Evolutionary conservation across 2,888 invertebrate species (phyloP), one percentile per base, ranked within the genome.

Genomic region (Drosophila falleni): DNA sequence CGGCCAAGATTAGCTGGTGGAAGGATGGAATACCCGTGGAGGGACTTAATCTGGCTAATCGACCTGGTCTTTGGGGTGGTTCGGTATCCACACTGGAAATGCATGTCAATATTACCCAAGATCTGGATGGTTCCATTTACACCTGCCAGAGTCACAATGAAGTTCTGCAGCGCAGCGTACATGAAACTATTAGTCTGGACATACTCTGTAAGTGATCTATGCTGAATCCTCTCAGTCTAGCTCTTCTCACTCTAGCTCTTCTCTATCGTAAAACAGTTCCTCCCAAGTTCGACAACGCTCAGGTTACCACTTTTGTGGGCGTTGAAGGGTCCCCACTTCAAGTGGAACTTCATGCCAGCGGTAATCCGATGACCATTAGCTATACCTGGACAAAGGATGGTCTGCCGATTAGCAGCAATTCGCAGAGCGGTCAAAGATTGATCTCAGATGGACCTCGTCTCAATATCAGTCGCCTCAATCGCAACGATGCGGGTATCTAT

Each of bases 311-410:
- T 9, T 91, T 91, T 58, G 80, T 90, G 73, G 91, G 91, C 6
- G 80, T 92, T 1, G 91, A 92, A 64, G 92, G 91, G 3, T 89
- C 91, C 19, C 87, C 91, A 5, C 79, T 91, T 69, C 90, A 87
- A 23, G 82, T 91, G 58, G 91, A 91, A 49, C 80, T 91, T n/a
- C 82, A 90, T 65, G 91, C 92, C 42, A 89, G 79, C 33, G 91
- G 90, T 31, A 91, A 91, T 81, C 91, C 91, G 42, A 90, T 91
- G 90, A 64, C 87, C n/a, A 91, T 91, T 75, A 90, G 90, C 49
- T 91, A 91, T 46, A 90, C 92, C 59, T 91, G 91, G 91, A 92
- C 91, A 35, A 91, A 91, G 80, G 90, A 92, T 62, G 91, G 92
- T 26, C 78, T 92, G 54, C 91, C 92, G 55, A 92, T 91, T 58